A percentile compares a stretch with the other conserved stretches of the same genome.
Evolutionary conservation across 2,797 vertebrate genomes (phyloP).

Genomic region (Rhinophrynus dorsalis): DNA sequence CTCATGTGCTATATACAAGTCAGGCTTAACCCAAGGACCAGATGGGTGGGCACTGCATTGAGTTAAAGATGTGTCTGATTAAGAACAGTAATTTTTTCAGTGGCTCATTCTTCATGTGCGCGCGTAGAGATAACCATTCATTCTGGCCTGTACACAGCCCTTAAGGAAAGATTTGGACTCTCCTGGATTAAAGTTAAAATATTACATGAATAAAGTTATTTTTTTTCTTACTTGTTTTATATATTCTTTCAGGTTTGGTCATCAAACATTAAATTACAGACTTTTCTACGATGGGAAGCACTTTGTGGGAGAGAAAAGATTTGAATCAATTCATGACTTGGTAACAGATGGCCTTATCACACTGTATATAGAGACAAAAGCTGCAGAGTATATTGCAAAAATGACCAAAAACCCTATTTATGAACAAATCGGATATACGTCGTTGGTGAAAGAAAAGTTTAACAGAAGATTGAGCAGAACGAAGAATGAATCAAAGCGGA

Average conservation of each 20-base stretch:
- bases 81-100: too few species aligned
- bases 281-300: constrained; percentile 97
- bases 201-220: too few species aligned
- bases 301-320: constrained; percentile 97
- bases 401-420: constrained; percentile 99
- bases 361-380: constrained; percentile 95
- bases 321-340: constrained; percentile 95
- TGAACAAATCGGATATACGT: constrained; percentile 91
- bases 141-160: too few species aligned
- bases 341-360: constrained; percentile 98
- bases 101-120: too few species aligned
- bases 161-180: too few species aligned
- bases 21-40: too few species aligned
- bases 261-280: constrained; percentile 95
- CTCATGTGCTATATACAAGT: too few species aligned
- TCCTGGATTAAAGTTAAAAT: too few species aligned
- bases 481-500: constrained; percentile 80
- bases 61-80: too few species aligned
- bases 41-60: too few species aligned
- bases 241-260: constrained; percentile 78
- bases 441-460: constrained; percentile 90
- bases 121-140: too few species aligned
- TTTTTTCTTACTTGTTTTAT: too few species aligned
- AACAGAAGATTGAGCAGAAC: constrained; percentile 82
- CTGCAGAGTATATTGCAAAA: constrained; percentile 95